phyloP scores from a whole-genome alignment of 2,888 invertebrate genomes.

The Eupeodes luniger region DNA sequence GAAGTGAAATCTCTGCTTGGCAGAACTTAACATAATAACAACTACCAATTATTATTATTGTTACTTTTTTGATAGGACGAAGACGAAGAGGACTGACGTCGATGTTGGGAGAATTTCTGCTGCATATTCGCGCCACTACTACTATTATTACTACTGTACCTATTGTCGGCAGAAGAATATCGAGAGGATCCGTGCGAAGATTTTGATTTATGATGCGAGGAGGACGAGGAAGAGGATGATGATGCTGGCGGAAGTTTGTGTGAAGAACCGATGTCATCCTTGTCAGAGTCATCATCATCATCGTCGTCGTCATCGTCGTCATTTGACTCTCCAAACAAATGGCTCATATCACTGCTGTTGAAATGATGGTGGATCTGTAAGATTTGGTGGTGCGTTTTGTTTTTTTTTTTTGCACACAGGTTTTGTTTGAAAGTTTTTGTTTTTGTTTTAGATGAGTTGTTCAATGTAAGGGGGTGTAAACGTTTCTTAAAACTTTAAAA shows the following conservation, averaged over 20 bases:
- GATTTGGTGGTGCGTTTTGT: slow-evolving; percentile 72
- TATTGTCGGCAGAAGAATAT: slow-evolving; percentile 67
- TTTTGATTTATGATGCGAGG: slow-evolving; percentile 68
- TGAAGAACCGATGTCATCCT: slow-evolving; percentile 53
- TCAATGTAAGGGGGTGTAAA: slow-evolving; percentile 51
- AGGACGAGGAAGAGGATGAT: slow-evolving; percentile 60
- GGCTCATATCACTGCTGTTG: slow-evolving; percentile 79
- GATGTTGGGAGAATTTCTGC: slow-evolving; percentile 67
- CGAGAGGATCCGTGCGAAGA: slow-evolving; percentile 71
- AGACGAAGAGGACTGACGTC: slow-evolving; percentile 67
- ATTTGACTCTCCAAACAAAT: slow-evolving; percentile 80
- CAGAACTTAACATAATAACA: not conserved
- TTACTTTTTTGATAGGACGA: slow-evolving; percentile 66
- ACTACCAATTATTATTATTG: slow-evolving; percentile 63
- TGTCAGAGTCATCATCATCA: slow-evolving; percentile 77
- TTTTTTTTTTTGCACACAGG: slow-evolving; percentile 68
- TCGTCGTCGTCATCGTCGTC: slow-evolving; percentile 79
- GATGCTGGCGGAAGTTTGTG: slow-evolving; percentile 59
- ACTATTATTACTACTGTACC: slow-evolving; percentile 63
- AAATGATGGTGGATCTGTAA: slow-evolving; percentile 78
- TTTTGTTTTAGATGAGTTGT: slow-evolving; percentile 61
- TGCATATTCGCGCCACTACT: slow-evolving; percentile 53
- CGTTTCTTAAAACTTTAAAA: slow-evolving; percentile 43
- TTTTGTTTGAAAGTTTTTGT: slow-evolving; percentile 61
- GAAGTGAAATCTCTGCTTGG: slow-evolving; percentile 20